Base-by-base conservation (phyloP, 2,113 vertebrate species). In the mouse (Mus musculus) region DNA sequence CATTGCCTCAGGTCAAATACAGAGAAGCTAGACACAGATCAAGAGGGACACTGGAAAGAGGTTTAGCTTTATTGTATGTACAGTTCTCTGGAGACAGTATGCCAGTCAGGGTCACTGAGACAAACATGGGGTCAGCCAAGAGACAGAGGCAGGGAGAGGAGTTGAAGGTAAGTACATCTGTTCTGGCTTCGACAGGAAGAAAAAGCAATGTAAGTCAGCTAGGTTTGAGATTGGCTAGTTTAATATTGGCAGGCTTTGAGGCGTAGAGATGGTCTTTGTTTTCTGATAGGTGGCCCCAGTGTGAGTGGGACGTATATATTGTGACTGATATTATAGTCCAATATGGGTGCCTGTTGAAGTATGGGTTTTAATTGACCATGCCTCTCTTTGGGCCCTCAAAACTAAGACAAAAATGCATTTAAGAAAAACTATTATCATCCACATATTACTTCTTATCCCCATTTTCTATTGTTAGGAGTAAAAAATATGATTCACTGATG, bases 381-480 rank as follows among this genome's bases (percentile, higher is more conserved):
- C 9, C 12, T 90, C 46, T 88, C 63, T 22, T 24, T 30, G 52
- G 20, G 26, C 46, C 19, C 71, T 93, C 63, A 92, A 78, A 84
- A 63, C 20, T n/a, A 39, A 46, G 17, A 71, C 24, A 80, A 80
- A 33, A 80, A 1, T 73, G 63, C 7, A 20, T 91, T 72, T 42
- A 42, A 56, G 61, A 76, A 87, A 80, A 28, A 67, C 2, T 36
- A 1, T 39, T 73, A 65, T 80, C 49, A 56, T 33, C 28, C 1
- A 77, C 36, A 30, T 65, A 63, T 84, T 80, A 86, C 78, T 67
- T 80, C 26, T 92, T 72, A 61, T 61, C 13, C 2, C 26, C 36
- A 73, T 61, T 93, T 97, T 96, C 49, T 30, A 52, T 88, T 8
- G 17, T 73, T 90, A 84, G 46, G 87, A 67, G 20, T 84, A 22